A percentile compares a stretch with the other conserved stretches of the same genome.
These are phyloP conservation scores for Invenusta paracnida DNA, from an alignment of 2,888 invertebrate genomes.

Conservation along the genomic window DNA sequence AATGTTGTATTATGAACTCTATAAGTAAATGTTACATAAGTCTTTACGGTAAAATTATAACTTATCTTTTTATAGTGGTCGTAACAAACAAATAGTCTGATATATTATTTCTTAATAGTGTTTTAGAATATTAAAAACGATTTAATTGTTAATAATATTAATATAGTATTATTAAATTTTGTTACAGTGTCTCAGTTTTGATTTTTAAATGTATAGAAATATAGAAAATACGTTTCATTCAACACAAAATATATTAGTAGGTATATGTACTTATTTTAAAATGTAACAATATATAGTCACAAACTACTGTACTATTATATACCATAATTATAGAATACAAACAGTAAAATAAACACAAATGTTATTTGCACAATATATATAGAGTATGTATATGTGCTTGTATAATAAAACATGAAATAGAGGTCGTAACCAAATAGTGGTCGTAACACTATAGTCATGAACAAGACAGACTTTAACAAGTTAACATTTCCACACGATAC, in stretches of 20 bases:
- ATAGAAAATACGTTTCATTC: background rate
- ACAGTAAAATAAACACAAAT: background rate
- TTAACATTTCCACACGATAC: background rate
- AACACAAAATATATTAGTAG: background rate
- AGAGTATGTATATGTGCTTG: background rate
- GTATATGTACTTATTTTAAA: background rate
- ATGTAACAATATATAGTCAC: background rate
- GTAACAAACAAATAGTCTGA: background rate
- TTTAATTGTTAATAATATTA: background rate
- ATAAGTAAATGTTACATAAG: background rate
- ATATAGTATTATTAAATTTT: background rate
- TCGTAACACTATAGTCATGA: background rate
- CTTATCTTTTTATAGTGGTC: background rate
- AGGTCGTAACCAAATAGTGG: background rate
- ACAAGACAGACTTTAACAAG: background rate
- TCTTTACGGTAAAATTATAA: background rate
- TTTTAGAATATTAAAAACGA: background rate
- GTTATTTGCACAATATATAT: background rate
- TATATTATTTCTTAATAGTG: background rate
- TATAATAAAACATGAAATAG: background rate
- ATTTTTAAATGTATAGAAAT: background rate
- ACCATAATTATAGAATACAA: background rate
- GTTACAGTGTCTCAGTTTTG: background rate
- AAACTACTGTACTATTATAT: background rate
- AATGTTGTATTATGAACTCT: background rate